A percentile compares a stretch with the other conserved stretches of the same genome.
These are phyloP conservation scores for Oxyura jamaicensis DNA, from an alignment of 2,113 vertebrate genomes.

Conservation along the genomic window DNA sequence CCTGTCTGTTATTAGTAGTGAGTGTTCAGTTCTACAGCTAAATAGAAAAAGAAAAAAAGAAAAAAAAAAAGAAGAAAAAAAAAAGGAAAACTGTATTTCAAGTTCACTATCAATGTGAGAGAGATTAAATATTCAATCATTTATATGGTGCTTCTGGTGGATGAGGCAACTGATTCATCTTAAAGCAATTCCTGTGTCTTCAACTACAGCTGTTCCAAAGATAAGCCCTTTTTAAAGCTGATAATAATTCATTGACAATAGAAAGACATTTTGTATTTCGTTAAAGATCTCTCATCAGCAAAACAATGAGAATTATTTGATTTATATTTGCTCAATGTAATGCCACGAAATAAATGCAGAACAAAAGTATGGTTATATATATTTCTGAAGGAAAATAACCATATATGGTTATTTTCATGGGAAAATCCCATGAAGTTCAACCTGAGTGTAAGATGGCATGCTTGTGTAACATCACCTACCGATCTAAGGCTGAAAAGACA, in stretches of 20 bases:
- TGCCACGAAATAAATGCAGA: background rate
- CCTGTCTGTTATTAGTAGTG: background rate
- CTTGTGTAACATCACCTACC: background rate
- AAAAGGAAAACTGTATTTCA: background rate
- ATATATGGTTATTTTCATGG: background rate
- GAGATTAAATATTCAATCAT: background rate
- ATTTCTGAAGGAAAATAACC: no score
- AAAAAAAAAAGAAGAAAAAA: background rate
- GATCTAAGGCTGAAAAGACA: background rate
- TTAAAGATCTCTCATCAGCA: background rate
- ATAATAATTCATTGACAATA: background rate
- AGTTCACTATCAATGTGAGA: background rate
- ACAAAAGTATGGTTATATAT: background rate
- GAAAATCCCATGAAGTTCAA: background rate
- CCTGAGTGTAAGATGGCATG: background rate
- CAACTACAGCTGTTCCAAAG: background rate
- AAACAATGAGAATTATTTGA: background rate
- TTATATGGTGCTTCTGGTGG: background rate
- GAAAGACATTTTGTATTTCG: background rate
- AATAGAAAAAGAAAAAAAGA: background rate
- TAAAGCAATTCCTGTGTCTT: background rate
- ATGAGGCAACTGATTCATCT: background rate
- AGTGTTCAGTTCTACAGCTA: background rate
- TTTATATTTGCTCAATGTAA: background rate
- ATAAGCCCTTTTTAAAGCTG: background rate